These are phyloP conservation scores for Elanus axillaris DNA, from an alignment of 2,113 vertebrate genomes.

Conservation along the genomic window DNA sequence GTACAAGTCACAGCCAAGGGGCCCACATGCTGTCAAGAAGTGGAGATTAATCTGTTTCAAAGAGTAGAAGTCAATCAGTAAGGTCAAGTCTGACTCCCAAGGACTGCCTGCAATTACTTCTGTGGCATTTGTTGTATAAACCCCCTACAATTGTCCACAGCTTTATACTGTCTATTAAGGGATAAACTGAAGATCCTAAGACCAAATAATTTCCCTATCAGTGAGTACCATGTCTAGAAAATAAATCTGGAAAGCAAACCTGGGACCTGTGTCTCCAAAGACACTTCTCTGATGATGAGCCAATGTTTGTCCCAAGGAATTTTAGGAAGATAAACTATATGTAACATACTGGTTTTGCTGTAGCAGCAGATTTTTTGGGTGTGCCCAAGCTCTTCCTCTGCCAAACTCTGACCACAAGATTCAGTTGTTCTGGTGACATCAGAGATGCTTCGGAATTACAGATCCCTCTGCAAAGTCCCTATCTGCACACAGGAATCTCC, in stretches of 20 bases:
- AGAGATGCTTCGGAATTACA: neutral
- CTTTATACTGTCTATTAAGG: neutral
- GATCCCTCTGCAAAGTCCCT: neutral
- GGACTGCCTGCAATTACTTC: neutral
- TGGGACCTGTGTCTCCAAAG: neutral
- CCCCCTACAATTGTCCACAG: neutral
- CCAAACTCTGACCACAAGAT: fast-evolving
- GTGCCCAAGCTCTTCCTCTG: neutral
- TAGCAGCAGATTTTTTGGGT: neutral
- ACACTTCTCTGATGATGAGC: neutral
- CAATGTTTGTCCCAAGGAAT: neutral
- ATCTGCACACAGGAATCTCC: neutral
- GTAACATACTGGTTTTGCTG: neutral
- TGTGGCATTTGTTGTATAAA: neutral
- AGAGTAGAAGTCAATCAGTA: neutral
- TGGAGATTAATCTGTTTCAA: neutral
- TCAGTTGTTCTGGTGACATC: neutral
- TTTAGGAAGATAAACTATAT: neutral
- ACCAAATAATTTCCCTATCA: neutral
- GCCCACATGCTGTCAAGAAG: neutral
- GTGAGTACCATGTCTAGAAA: neutral
- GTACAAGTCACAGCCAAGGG: neutral
- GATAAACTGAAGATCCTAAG: neutral
- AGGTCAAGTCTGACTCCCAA: neutral
- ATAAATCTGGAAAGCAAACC: neutral